Conservation (phyloP, 2,797 vertebrate species). For the Manis pentadactyla region DNA sequence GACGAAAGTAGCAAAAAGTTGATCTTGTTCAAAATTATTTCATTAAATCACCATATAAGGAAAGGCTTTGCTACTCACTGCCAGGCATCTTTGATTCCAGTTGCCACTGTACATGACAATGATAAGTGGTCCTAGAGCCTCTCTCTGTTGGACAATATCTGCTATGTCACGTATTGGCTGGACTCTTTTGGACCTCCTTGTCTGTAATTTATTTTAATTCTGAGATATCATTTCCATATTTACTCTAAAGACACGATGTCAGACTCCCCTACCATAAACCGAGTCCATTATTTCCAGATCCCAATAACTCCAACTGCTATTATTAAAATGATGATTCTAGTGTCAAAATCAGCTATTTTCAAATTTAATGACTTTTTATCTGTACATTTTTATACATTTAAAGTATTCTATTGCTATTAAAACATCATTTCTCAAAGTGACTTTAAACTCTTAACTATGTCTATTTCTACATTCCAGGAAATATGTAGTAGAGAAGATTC, state of each 20-base stretch:
- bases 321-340: background rate
- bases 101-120: background rate
- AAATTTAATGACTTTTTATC: background rate
- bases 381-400: background rate
- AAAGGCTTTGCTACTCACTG: background rate
- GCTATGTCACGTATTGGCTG: background rate
- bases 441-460: background rate
- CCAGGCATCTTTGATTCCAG: background rate
- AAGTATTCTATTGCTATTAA: background rate
- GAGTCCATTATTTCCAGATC: background rate
- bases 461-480: background rate
- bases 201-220: background rate
- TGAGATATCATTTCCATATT: background rate
- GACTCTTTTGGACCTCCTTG: background rate
- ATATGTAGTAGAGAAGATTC: background rate
- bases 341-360: background rate
- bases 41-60: background rate
- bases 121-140: background rate
- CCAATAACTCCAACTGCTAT: background rate
- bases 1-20: background rate
- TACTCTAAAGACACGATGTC: background rate
- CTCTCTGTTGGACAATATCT: background rate
- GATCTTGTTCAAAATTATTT: background rate
- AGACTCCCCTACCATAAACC: background rate
- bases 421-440: background rate